Percentiles rank a stretch among this genome's conserved stretches.
phyloP scores from a whole-genome alignment of 2,888 invertebrate genomes.

The Podotricha telesiphe region DNA sequence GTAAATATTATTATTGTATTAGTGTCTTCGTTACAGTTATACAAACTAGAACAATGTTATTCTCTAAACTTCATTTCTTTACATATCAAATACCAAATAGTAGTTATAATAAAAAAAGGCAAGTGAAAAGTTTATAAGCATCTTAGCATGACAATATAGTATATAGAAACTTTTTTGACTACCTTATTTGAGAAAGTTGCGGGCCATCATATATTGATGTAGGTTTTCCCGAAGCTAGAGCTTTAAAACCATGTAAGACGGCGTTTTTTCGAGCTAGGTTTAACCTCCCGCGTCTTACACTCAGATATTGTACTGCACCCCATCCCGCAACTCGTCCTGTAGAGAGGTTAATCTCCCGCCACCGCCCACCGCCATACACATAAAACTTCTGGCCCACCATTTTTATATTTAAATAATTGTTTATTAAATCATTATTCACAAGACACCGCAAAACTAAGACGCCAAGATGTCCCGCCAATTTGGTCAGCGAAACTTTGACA shows the following conservation, averaged over 20 bases:
- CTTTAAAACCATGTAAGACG: constrained; percentile 54
- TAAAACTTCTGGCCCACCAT: constrained; percentile 48
- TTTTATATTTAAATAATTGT: background rate
- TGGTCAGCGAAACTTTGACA: constrained; percentile 22
- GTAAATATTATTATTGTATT: too few species aligned
- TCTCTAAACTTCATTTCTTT: too few species aligned
- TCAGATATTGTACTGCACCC: constrained; percentile 52
- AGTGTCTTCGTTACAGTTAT: too few species aligned
- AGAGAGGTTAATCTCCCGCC: constrained; percentile 55
- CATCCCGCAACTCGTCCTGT: constrained; percentile 51
- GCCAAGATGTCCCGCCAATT: constrained; percentile 36
- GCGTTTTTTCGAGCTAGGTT: constrained; percentile 43
- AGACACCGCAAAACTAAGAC: constrained; percentile 10
- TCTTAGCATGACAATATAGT: background rate
- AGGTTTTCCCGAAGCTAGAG: constrained; percentile 47
- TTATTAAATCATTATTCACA: constrained; percentile 7
- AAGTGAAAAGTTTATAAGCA: background rate
- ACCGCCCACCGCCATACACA: constrained; percentile 53
- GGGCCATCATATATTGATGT: constrained; percentile 49
- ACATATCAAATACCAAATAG: too few species aligned
- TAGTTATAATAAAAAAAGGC: too few species aligned
- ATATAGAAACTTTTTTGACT: background rate
- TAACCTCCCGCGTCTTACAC: constrained; percentile 48
- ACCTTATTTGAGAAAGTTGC: constrained; percentile 50
- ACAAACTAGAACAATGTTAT: too few species aligned